A percentile compares a stretch with the other conserved stretches of the same genome.
These are phyloP conservation scores for Temnothorax curvispinosus DNA, from an alignment of 1,140 invertebrate species.

Conservation along the genomic window DNA sequence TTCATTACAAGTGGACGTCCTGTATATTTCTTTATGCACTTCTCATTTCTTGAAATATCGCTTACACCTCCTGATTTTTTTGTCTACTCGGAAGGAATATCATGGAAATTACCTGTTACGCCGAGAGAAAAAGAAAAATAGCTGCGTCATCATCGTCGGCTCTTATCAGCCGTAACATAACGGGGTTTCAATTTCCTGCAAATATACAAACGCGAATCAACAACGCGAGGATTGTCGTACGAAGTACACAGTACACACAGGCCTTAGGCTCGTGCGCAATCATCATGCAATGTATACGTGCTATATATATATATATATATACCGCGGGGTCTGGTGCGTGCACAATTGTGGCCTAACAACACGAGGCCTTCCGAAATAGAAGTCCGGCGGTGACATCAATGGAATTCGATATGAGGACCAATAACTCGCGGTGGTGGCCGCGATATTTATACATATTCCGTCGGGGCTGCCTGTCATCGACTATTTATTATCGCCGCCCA, in stretches of 20 bases:
- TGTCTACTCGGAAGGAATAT: neutral
- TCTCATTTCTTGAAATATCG: neutral
- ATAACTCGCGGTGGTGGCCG: conserved; percentile 17
- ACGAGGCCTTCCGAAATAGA: conserved; percentile 33
- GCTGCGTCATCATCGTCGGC: neutral
- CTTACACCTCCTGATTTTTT: neutral
- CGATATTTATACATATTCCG: conserved; percentile 49
- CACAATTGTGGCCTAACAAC: neutral
- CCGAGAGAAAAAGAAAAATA: neutral
- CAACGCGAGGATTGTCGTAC: neutral
- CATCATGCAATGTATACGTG: neutral
- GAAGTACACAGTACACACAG: neutral
- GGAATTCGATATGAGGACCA: conserved; percentile 50
- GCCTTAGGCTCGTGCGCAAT: neutral
- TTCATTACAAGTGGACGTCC: too few species aligned
- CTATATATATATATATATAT: neutral
- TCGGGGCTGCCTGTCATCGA: conserved; percentile 13
- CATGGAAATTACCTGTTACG: neutral
- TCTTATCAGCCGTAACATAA: conserved; percentile 40
- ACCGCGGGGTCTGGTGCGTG: neutral
- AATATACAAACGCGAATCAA: conserved; percentile 22
- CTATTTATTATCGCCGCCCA: conserved; percentile 39
- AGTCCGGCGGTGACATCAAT: conserved; percentile 55
- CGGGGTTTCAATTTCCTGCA: neutral
- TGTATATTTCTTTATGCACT: neutral